phyloP scores from a whole-genome alignment of 2,113 vertebrate genomes.

The Tringa solitaria region DNA sequence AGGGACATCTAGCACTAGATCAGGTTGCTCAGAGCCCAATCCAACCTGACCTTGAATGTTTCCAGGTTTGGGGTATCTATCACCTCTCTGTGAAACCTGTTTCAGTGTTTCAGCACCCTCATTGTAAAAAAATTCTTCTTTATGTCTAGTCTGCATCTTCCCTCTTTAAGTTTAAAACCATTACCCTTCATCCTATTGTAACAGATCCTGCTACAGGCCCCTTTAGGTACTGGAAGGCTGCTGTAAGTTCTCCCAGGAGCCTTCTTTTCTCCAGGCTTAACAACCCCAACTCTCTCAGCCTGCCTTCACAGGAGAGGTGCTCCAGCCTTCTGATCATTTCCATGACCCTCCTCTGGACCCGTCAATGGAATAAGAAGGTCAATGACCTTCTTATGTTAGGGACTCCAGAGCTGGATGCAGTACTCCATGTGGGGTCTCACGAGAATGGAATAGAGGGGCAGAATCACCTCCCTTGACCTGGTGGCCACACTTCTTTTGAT shows the following conservation, averaged over 20 bases:
- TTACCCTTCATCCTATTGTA: not conserved
- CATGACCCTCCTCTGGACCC: not conserved
- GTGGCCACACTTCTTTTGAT: not conserved
- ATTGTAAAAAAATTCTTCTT: not conserved
- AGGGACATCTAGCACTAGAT: not conserved
- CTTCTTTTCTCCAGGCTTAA: not conserved
- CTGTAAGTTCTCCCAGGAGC: not conserved
- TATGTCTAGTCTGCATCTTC: not conserved
- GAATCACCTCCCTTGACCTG: not conserved
- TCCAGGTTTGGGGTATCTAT: not conserved
- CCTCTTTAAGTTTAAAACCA: not conserved
- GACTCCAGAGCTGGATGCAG: not conserved
- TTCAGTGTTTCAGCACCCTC: not conserved
- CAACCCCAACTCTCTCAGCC: not conserved
- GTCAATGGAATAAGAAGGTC: no score
- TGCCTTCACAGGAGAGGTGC: not conserved
- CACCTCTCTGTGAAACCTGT: not conserved
- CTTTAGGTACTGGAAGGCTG: not conserved
- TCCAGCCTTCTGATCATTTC: not conserved
- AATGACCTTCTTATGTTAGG: not conserved
- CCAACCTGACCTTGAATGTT: not conserved
- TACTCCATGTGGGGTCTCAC: not conserved
- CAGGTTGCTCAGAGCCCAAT: not conserved
- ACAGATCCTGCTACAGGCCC: not conserved
- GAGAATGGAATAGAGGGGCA: not conserved